Evolutionary conservation across 2,113 vertebrate species (phyloP).

Genomic region (Siniperca chuatsi): DNA sequence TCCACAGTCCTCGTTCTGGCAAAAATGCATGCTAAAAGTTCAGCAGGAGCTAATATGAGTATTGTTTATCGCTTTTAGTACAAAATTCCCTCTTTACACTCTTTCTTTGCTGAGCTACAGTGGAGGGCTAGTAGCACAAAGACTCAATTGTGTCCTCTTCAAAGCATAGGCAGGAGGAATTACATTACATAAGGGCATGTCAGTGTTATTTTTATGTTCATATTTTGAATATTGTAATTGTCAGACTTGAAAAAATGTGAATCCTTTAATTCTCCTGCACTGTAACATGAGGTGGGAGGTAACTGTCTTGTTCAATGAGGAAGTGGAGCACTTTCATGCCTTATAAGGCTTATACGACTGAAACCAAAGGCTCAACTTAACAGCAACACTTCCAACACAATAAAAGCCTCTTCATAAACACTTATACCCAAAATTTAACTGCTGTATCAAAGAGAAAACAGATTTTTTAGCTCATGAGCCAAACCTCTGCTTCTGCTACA

Average conservation of each 20-base stretch:
- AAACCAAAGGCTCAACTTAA: not conserved
- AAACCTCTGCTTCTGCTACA: not conserved
- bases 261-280: not conserved
- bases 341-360: slow-evolving; percentile 46
- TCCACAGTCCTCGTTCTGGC: too few relatives aligned
- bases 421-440: fast-evolving
- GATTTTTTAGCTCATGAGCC: not conserved
- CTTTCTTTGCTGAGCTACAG: too few relatives aligned
- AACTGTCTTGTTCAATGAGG: slow-evolving; percentile 32
- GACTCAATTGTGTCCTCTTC: not conserved
- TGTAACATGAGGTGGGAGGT: slow-evolving; percentile 28
- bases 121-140: not conserved
- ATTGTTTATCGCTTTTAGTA: too few relatives aligned
- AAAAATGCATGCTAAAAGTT: too few relatives aligned
- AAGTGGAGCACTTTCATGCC: slow-evolving; percentile 55
- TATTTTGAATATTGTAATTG: too few relatives aligned
- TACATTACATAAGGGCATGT: not conserved
- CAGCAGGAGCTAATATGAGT: too few relatives aligned
- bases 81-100: not conserved
- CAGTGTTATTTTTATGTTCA: not conserved
- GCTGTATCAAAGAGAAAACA: not conserved
- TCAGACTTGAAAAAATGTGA: not conserved
- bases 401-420: not conserved
- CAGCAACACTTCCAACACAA: not conserved
- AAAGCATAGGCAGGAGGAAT: not conserved